phyloP scores from a whole-genome alignment of 2,797 vertebrate genomes.

The Kryptopterus vitreolus region DNA sequence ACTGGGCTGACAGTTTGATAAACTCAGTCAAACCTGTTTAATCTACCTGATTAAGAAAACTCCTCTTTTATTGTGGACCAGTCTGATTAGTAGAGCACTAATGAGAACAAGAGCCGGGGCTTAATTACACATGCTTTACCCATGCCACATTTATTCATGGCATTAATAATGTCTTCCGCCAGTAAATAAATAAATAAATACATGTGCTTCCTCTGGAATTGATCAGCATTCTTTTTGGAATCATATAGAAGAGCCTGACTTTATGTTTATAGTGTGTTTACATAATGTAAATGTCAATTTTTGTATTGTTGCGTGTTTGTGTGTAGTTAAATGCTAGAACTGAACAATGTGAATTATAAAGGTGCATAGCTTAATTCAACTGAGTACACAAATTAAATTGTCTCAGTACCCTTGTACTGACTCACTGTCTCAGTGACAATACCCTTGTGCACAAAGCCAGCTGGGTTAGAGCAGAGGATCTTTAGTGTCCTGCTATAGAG shows the following conservation, averaged over 20 bases:
- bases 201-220: conserved; percentile 50
- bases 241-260: conserved; percentile 25
- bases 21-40: conserved; percentile 60
- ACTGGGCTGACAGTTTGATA: conserved; percentile 68
- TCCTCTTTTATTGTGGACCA: conserved; percentile 72
- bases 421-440: no score
- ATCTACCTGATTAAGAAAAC: conserved; percentile 72
- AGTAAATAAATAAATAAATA: conserved; percentile 57
- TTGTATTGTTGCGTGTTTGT: conserved; percentile 1
- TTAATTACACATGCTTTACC: conserved; percentile 58
- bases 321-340: not conserved
- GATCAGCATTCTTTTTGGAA: conserved; percentile 42
- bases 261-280: conserved; percentile 28
- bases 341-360: not conserved
- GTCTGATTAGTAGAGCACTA: conserved; percentile 71
- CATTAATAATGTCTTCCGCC: conserved; percentile 54
- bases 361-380: not conserved
- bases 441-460: no score
- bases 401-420: no score
- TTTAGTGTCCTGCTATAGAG: no score
- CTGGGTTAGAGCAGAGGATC: no score
- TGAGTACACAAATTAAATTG: not conserved
- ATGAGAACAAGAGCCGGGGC: conserved; percentile 64
- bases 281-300: not conserved
- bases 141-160: conserved; percentile 41